Base-by-base conservation (phyloP, 2,113 vertebrate genomes). In the Manacus vitellinus region DNA sequence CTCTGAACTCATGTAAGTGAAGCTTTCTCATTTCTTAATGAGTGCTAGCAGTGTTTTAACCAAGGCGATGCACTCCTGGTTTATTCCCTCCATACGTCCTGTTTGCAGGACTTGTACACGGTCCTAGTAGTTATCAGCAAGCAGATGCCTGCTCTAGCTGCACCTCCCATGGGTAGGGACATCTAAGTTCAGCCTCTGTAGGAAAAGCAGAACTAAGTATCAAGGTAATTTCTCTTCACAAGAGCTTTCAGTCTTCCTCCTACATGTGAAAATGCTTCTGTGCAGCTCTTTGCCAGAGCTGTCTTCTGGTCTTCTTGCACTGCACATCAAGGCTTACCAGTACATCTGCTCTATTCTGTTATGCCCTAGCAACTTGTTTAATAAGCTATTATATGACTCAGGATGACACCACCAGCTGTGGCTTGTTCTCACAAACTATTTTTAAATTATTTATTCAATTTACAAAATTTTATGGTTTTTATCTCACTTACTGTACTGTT, bases 371-470 rank as follows among this genome's bases (percentile, higher is more conserved):
- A 89, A 58, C 47, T 84, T 94, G 94, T 85, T 61, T 46, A 87
- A 96, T 81, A 93, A 91, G 7, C 85, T 6, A 1, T 93, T 92
- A 54, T 20, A 43, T 94, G 83, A 94, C 88, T 95, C 88, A 91
- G 85, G 79, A 68, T 88, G 94, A 95, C 94, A 94, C 90, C 76
- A 86, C 65, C 85, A 95, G 75, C 94, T 95, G 95, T 68, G 31
- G 18, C 51, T 81, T 95, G 28, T 68, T 92, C n/a, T 92, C 21
- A 14, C 75, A 86, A 88, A 84, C 47, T 49, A 54, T 31, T 94
- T 81, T 58, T 17, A 93, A 92, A 86, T 68, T 1, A 66, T 91
- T 81, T 84, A 92, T 94, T 72, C 41, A 44, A 17, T 84, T 89
- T 68, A 77, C 31, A 7, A 65, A 30, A 56, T 72, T 39, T 52